Evolutionary conservation across 2,797 vertebrate species (phyloP), one percentile per base, ranked within the genome.

Genomic region (Poeciliopsis presidionis): DNA sequence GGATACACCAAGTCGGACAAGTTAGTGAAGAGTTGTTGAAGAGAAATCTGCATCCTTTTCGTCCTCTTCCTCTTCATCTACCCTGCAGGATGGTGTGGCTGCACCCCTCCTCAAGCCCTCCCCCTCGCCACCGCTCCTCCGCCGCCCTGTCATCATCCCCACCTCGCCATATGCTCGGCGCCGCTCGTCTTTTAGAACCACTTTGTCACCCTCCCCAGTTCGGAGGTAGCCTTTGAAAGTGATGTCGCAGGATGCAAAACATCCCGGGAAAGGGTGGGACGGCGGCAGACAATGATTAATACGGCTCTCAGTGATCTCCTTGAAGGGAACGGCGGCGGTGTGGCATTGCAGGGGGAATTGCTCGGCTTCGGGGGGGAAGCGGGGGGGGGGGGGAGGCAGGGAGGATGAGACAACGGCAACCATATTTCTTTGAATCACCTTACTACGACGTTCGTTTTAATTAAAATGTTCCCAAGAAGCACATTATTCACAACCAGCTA

Each of bases 221-320:
- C 49, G 77, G 83, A 81, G 90, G 84, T 71, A 85, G 83, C 85
- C 89, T 91, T 88, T 90, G 84, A 90, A 89, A 90, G 86, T 72
- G 87, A 90, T 88, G 90, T 88, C 30, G 84, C 81, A 6, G 72
- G 85, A 91, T 92, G 91, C 84, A 92, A 90, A 93, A 87, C 84
- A 88, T 72, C 84, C 80, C 6, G 82, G 73, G 90, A 43, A 70
- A 91, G 91, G 89, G 93, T 88, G 93, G 90, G 87, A 87, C 87
- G 20, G 78, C 81, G 77, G 77, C 85, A 88, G 91, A 93, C 91
- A 91, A 75, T 93, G 92, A 94, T 93, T 91, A 92, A 94, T 94
- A 87, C 80, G 1, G 72, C 87, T 77, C 55, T 86, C 90, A 88
- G 87, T 53, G 59, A 78, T 90, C 90, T 90, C 91, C 90, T 93